These are phyloP conservation scores for Cassiopea andromeda DNA, from an alignment of 30 jellyfish, hydroid and myxozoan species.

Conservation along the genomic window DNA sequence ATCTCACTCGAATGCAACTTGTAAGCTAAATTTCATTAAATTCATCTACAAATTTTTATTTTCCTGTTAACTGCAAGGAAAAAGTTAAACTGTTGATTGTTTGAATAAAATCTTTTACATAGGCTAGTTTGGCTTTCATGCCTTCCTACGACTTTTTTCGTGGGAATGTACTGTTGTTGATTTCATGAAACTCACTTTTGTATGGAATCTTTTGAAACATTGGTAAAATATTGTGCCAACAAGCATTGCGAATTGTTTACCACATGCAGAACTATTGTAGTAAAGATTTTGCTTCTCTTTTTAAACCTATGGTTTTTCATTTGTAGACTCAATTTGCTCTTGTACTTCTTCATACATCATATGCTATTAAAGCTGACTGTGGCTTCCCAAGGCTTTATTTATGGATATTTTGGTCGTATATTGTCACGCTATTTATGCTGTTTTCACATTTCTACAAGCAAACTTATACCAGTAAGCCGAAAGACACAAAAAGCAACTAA, in stretches of 20 bases:
- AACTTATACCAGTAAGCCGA: slow-evolving; percentile 59
- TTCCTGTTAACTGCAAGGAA: neutral
- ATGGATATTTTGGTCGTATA: slow-evolving; percentile 82
- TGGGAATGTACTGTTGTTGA: too few relatives aligned
- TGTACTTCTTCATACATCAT: slow-evolving; percentile 75
- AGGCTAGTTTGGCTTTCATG: too few relatives aligned
- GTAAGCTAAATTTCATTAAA: slow-evolving; percentile 22
- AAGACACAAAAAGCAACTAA: slow-evolving; percentile 43
- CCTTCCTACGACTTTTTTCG: too few relatives aligned
- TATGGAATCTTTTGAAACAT: too few relatives aligned
- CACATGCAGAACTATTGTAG: too few relatives aligned
- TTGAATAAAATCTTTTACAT: too few relatives aligned
- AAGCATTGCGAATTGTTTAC: too few relatives aligned
- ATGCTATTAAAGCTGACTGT: slow-evolving; percentile 69
- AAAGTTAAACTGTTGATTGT: too few relatives aligned
- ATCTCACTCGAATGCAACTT: slow-evolving; percentile 90
- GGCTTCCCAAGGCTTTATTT: slow-evolving; percentile 51
- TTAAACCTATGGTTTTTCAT: neutral
- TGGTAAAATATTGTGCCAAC: too few relatives aligned
- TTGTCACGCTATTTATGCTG: slow-evolving; percentile 78
- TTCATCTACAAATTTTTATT: neutral
- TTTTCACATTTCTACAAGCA: slow-evolving; percentile 80
- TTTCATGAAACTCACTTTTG: too few relatives aligned
- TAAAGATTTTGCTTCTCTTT: too few relatives aligned
- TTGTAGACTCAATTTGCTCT: slow-evolving; percentile 73